These are phyloP conservation scores for Verasper variegatus DNA, from an alignment of 2,113 vertebrate species.

Conservation along the genomic window DNA sequence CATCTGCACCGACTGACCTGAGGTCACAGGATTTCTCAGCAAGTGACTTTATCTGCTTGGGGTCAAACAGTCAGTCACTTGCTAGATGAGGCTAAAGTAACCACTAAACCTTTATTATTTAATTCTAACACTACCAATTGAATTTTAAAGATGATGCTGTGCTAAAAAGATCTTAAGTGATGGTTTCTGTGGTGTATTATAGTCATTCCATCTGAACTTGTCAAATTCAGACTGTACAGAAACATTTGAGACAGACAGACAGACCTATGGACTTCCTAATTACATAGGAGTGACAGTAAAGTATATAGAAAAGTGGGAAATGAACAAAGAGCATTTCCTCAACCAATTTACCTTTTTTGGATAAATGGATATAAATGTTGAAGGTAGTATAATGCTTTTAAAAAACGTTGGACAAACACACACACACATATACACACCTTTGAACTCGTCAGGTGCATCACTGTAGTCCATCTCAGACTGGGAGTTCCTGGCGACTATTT, in stretches of 20 bases:
- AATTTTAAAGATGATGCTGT: neutral
- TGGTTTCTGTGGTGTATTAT: neutral
- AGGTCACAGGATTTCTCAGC: slow-evolving; percentile 26
- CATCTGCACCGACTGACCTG: slow-evolving; percentile 47
- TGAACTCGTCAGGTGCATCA: slow-evolving; percentile 97
- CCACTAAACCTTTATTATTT: neutral
- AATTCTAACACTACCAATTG: neutral
- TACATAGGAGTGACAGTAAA: neutral
- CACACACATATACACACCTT: slow-evolving; percentile 82
- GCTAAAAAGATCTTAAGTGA: neutral
- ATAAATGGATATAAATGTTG: neutral
- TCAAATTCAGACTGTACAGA: neutral
- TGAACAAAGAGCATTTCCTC: neutral
- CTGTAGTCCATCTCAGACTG: slow-evolving; percentile 99
- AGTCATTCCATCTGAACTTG: neutral
- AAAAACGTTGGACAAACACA: neutral
- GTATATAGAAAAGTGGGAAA: neutral
- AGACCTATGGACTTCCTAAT: neutral
- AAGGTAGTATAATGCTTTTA: neutral
- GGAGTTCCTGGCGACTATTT: slow-evolving; percentile 96
- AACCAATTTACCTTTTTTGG: neutral
- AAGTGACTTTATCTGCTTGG: neutral
- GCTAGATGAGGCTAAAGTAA: neutral
- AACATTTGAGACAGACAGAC: neutral
- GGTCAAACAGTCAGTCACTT: slow-evolving; percentile 3